Percentiles rank a stretch among this genome's conserved stretches.
phyloP scores from a whole-genome alignment of 2,888 invertebrate species.

The Ophonus ardosiacus region DNA sequence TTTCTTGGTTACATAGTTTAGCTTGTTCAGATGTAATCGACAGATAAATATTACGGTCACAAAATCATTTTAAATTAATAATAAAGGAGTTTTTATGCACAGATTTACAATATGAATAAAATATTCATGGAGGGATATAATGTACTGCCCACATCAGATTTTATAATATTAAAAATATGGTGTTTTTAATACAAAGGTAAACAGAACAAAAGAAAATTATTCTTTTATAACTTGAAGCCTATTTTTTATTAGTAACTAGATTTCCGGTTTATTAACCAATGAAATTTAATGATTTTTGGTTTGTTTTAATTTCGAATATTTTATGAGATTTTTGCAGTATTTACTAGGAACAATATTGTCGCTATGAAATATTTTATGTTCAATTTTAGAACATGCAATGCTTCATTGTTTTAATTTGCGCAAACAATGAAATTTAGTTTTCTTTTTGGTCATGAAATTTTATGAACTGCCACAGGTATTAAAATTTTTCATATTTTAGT shows the following conservation, averaged over 20 bases:
- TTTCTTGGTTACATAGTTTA: too few species aligned
- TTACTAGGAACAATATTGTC: slow-evolving; percentile 1
- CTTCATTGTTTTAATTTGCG: not conserved
- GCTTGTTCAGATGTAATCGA: too few species aligned
- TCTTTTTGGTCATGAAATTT: not conserved
- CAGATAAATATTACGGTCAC: too few species aligned
- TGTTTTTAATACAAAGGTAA: not conserved
- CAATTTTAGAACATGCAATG: slow-evolving; percentile 4
- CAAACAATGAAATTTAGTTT: not conserved
- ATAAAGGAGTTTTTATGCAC: too few species aligned
- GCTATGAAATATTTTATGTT: slow-evolving; percentile 2
- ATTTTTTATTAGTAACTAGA: not conserved
- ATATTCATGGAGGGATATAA: too few species aligned
- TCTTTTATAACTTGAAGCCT: not conserved
- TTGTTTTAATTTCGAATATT: not conserved
- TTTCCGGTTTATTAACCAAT: not conserved
- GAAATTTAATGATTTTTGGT: not conserved
- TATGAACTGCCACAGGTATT: slow-evolving; percentile 5
- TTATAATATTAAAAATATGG: too few species aligned
- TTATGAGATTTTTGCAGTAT: slow-evolving; percentile 6
- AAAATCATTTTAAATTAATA: too few species aligned
- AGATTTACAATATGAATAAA: too few species aligned
- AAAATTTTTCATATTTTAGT: not conserved
- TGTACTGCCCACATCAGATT: too few species aligned
- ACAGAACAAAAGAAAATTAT: too few species aligned